Conservation (phyloP, 2,797 vertebrate species). For the Macrochelys suwanniensis region DNA sequence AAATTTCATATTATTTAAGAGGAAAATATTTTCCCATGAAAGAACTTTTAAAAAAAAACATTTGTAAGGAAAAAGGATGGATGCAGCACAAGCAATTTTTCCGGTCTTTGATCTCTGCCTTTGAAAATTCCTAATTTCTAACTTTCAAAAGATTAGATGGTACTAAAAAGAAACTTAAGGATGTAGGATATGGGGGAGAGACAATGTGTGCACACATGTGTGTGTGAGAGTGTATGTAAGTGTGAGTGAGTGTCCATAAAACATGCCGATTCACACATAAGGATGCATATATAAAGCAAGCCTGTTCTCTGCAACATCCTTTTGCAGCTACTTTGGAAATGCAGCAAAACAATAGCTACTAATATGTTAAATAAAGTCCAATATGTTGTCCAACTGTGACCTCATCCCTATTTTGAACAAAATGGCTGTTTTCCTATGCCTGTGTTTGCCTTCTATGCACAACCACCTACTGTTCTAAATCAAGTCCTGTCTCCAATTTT, state of each 20-base stretch:
- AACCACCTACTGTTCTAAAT: not conserved
- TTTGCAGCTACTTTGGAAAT: not conserved
- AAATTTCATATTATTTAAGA: not conserved
- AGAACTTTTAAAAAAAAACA: not conserved
- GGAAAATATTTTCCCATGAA: not conserved
- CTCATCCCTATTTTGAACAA: not conserved
- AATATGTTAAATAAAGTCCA: not conserved
- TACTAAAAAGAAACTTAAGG: not conserved
- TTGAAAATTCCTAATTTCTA: not conserved
- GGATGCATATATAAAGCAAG: not conserved
- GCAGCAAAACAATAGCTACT: not conserved
- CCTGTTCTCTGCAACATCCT: not conserved
- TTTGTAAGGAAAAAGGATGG: not conserved
- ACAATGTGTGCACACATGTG: too few species aligned
- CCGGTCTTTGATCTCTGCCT: not conserved
- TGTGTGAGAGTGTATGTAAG: too few species aligned
- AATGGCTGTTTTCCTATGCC: not conserved
- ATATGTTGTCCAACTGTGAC: rapidly evolving
- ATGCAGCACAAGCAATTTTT: not conserved
- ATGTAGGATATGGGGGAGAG: not conserved
- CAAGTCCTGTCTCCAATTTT: not conserved
- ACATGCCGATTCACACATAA: not conserved
- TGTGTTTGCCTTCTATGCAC: not conserved
- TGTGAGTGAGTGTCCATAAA: not conserved
- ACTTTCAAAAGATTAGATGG: not conserved